Conservation (phyloP, 2,797 vertebrate genomes). For the Myioborus miniatus region DNA sequence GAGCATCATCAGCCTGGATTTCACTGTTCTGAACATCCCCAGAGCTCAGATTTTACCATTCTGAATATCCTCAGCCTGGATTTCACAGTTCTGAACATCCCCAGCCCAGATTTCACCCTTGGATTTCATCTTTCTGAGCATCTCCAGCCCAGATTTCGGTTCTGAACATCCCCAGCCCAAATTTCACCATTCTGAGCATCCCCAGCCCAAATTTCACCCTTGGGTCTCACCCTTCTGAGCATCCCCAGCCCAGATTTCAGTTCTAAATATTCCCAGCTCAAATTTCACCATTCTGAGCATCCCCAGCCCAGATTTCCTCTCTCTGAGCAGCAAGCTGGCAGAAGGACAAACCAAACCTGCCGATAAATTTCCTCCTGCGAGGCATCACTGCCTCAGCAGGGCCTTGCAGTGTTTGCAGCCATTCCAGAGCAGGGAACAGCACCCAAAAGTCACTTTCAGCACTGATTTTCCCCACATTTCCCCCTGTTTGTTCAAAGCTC, state of each 20-base stretch:
- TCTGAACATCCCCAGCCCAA: background rate
- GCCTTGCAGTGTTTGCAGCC: background rate
- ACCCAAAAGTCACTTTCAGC: background rate
- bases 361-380: background rate
- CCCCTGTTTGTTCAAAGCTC: background rate
- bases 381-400: background rate
- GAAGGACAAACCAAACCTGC: background rate
- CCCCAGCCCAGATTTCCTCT: accelerated
- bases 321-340: background rate
- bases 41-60: background rate
- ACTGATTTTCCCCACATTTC: background rate
- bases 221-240: accelerated
- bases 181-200: background rate
- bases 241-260: background rate
- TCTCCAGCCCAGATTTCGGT: accelerated
- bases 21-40: background rate
- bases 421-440: background rate
- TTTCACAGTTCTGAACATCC: background rate
- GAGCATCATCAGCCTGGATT: accelerated
- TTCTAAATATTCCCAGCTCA: background rate
- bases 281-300: background rate
- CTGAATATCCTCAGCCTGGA: background rate
- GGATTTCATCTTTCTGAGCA: accelerated
- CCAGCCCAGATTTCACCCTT: background rate
- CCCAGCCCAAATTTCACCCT: too few relatives aligned